Conservation (phyloP, 2,797 vertebrate genomes). For the Taeniopygia guttata region DNA sequence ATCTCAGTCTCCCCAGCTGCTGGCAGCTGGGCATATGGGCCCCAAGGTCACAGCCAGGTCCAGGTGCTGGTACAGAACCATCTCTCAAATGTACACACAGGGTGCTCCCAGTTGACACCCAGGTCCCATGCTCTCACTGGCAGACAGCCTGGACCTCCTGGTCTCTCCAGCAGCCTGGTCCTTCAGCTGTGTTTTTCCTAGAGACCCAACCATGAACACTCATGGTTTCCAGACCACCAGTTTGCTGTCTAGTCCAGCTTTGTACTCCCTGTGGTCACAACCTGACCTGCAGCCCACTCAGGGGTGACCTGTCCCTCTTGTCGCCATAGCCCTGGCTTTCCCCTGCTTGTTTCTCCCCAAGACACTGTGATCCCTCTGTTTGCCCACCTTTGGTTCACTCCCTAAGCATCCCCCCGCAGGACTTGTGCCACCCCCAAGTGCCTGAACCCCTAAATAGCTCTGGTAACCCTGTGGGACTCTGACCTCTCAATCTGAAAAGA, state of each 20-base stretch:
- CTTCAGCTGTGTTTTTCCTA: accelerated
- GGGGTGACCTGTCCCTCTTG: not conserved
- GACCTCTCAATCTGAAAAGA: not conserved
- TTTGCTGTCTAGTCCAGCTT: not conserved
- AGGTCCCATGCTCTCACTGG: not conserved
- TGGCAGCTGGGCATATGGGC: not conserved
- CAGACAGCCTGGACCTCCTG: not conserved
- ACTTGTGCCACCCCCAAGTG: not conserved
- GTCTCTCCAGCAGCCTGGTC: not conserved
- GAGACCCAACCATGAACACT: too few species aligned
- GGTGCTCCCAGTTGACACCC: too few species aligned
- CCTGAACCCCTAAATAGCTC: too few species aligned
- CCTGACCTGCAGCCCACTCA: not conserved
- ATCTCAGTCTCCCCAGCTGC: not conserved
- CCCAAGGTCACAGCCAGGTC: not conserved
- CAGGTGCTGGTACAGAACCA: not conserved
- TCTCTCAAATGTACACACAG: not conserved
- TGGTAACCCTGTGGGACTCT: too few species aligned
- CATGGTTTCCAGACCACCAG: not conserved
- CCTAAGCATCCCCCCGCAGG: too few species aligned
- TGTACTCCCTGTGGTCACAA: not conserved
- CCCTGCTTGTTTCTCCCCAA: not conserved
- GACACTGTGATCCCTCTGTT: not conserved
- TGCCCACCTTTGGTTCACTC: accelerated
- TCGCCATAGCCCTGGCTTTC: not conserved